Evolutionary conservation across 2,797 vertebrate genomes (phyloP).

Genomic region (Erethizon dorsatum): DNA sequence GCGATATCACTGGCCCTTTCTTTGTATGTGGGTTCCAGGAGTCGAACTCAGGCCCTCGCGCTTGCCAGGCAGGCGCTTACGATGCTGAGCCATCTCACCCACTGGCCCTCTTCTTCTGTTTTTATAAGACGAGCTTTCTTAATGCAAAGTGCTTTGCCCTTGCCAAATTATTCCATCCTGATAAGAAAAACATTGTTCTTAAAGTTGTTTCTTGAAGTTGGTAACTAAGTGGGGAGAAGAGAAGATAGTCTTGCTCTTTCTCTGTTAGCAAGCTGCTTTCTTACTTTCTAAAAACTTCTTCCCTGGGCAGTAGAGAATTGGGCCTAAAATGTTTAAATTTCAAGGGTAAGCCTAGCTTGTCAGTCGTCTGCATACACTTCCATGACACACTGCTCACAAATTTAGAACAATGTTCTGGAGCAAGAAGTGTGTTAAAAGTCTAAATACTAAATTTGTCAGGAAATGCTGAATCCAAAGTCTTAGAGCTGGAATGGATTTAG

Average conservation of each 20-base stretch:
- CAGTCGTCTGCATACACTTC: constrained; percentile 44
- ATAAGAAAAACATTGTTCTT: constrained; percentile 34
- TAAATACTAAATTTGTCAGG: constrained; percentile 13
- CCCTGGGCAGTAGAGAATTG: neutral
- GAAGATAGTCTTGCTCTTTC: neutral
- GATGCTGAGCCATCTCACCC: too few species aligned
- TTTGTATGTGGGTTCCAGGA: too few species aligned
- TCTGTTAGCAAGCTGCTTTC: neutral
- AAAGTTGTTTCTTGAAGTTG: constrained; percentile 16
- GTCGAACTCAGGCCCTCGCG: too few species aligned
- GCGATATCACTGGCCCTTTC: too few species aligned
- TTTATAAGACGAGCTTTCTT: neutral
- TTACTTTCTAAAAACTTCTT: neutral
- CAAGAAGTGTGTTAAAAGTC: neutral
- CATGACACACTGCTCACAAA: constrained; percentile 47
- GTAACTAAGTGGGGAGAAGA: neutral
- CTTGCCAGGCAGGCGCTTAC: too few species aligned
- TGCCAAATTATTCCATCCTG: neutral
- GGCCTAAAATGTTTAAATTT: constrained; percentile 43
- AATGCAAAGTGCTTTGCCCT: constrained; percentile 52
- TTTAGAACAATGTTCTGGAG: constrained; percentile 2
- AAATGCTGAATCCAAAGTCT: neutral
- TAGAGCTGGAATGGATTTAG: neutral
- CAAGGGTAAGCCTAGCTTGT: constrained; percentile 15
- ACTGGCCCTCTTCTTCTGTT: neutral